Conservation (phyloP, 1,140 invertebrate species). For the Formica exsecta region DNA sequence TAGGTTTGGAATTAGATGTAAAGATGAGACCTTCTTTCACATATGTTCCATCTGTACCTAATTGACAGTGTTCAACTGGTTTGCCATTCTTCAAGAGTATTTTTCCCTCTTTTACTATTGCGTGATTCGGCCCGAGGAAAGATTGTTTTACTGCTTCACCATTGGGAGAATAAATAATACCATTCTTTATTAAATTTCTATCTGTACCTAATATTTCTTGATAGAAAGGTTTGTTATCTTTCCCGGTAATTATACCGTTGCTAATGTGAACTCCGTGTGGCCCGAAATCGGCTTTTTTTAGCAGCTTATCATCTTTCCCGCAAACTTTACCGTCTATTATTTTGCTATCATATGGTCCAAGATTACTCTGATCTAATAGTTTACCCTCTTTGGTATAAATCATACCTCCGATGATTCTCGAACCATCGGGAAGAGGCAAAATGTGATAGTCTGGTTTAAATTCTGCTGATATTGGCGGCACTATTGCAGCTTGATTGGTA, state of each 20-base stretch:
- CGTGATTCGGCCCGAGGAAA: conserved; percentile 78
- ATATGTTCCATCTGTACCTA: conserved; percentile 81
- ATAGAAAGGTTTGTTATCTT: conserved; percentile 83
- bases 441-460: conserved; percentile 78
- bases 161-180: conserved; percentile 77
- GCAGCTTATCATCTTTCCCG: conserved; percentile 80
- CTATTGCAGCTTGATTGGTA: conserved; percentile 46
- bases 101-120: conserved; percentile 81
- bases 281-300: conserved; percentile 83
- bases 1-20: conserved; percentile 77
- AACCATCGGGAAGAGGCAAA: conserved; percentile 81
- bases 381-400: conserved; percentile 83
- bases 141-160: conserved; percentile 76
- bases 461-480: conserved; percentile 64
- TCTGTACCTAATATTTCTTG: conserved; percentile 82
- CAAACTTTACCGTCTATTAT: conserved; percentile 81
- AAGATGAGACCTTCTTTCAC: conserved; percentile 84
- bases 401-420: conserved; percentile 79
- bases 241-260: conserved; percentile 82
- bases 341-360: conserved; percentile 79
- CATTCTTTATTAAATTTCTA: conserved; percentile 81
- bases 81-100: conserved; percentile 83
- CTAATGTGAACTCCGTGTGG: conserved; percentile 79
- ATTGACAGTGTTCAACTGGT: conserved; percentile 76
- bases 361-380: conserved; percentile 79